phyloP scores from a whole-genome alignment of 2,797 vertebrate genomes.

The Masticophis lateralis region DNA sequence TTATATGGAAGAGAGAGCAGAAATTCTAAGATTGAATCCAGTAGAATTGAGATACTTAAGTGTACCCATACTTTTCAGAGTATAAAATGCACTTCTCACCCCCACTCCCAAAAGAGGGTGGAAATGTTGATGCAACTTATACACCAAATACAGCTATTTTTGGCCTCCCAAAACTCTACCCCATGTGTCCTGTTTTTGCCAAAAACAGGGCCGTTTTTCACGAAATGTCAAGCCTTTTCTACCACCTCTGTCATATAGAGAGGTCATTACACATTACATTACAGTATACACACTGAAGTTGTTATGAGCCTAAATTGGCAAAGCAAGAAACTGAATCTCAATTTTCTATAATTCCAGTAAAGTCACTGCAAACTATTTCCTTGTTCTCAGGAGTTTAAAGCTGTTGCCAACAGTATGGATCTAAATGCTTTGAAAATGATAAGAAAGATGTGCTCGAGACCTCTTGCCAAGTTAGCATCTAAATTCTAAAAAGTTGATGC shows the following conservation, averaged over 20 bases:
- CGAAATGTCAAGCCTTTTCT: slow-evolving; percentile 14
- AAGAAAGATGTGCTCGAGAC: neutral
- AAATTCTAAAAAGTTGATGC: neutral
- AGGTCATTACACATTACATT: slow-evolving; percentile 25
- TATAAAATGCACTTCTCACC: too few relatives aligned
- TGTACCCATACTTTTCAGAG: too few relatives aligned
- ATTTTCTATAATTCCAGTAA: neutral
- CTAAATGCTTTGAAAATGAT: neutral
- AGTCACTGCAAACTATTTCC: slow-evolving; percentile 3
- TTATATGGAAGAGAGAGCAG: neutral
- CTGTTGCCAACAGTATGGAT: neutral
- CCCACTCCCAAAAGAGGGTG: too few relatives aligned
- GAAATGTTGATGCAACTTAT: too few relatives aligned
- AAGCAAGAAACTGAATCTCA: slow-evolving; percentile 23
- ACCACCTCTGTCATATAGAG: rapidly evolving
- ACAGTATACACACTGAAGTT: slow-evolving; percentile 17
- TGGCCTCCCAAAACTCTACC: too few relatives aligned
- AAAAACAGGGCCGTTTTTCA: too few relatives aligned
- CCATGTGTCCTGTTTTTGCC: too few relatives aligned
- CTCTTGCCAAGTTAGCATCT: neutral
- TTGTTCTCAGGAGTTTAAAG: neutral
- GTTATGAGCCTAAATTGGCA: slow-evolving; percentile 12
- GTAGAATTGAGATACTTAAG: neutral
- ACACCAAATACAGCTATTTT: too few relatives aligned
- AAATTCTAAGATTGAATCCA: neutral